A percentile compares a stretch with the other conserved stretches of the same genome.
phyloP scores from a whole-genome alignment of 2,888 invertebrate genomes.

The Synergus gifuensis region DNA sequence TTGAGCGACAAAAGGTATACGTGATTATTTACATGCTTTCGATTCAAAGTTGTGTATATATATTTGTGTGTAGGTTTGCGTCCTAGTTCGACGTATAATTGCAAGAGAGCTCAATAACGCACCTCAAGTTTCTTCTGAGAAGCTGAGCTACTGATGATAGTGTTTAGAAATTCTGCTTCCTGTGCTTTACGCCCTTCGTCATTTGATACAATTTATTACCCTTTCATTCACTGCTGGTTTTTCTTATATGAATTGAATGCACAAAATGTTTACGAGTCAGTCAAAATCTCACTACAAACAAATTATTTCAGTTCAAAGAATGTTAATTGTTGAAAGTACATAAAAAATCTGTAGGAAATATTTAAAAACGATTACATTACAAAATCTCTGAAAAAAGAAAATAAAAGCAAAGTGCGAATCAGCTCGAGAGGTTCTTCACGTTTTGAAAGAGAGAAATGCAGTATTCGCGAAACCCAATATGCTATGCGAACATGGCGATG shows the following conservation, averaged over 20 bases:
- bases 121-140: slow-evolving; percentile 59
- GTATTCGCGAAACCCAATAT: slow-evolving; percentile 69
- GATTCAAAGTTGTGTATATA: slow-evolving; percentile 42
- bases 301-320: neutral
- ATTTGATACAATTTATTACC: slow-evolving; percentile 32
- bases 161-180: slow-evolving; percentile 41
- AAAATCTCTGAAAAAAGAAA: neutral
- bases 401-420: slow-evolving; percentile 9
- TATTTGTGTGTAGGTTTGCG: slow-evolving; percentile 41
- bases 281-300: neutral
- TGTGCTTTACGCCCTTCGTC: slow-evolving; percentile 34
- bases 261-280: neutral
- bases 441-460: slow-evolving; percentile 59
- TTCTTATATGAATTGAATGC: neutral
- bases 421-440: slow-evolving; percentile 29
- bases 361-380: neutral
- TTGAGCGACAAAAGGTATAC: slow-evolving; percentile 26
- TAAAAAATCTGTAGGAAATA: neutral
- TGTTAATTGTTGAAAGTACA: neutral
- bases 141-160: slow-evolving; percentile 46
- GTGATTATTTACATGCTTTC: slow-evolving; percentile 41
- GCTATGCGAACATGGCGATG: slow-evolving; percentile 57
- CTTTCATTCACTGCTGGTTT: slow-evolving; percentile 13
- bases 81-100: slow-evolving; percentile 38
- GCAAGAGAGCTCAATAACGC: slow-evolving; percentile 52